Evolutionary conservation across 2,888 invertebrate genomes (phyloP).

Genomic region (Diarsia rubi): DNA sequence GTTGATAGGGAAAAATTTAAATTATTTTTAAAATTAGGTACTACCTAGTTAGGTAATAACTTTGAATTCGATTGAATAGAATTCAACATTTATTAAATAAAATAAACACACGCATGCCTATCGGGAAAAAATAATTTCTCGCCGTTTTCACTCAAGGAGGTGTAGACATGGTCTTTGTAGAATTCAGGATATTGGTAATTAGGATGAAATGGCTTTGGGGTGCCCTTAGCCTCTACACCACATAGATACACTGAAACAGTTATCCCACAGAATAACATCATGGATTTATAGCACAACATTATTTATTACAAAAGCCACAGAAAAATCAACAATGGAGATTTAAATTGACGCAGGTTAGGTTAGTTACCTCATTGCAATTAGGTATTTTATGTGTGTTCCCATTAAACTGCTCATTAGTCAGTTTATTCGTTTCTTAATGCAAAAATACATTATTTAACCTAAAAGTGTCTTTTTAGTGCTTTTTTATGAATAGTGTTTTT

Average conservation of each 20-base stretch:
- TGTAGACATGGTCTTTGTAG: constrained; percentile 73
- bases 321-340: constrained; percentile 3
- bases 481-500: not conserved
- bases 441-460: constrained; percentile 6
- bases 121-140: constrained; percentile 73
- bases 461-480: not conserved
- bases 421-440: constrained; percentile 24
- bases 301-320: constrained; percentile 1
- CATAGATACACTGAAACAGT: not conserved
- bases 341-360: constrained; percentile 6
- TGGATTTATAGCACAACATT: constrained; percentile 32
- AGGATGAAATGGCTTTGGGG: constrained; percentile 3
- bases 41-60: too few relatives aligned
- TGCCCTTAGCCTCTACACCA: not conserved
- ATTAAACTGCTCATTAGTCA: constrained; percentile 35
- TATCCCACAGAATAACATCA: constrained; percentile 31
- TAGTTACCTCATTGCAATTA: not conserved
- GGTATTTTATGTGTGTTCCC: constrained; percentile 3
- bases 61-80: too few relatives aligned
- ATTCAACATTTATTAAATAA: not conserved
- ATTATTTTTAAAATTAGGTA: too few relatives aligned
- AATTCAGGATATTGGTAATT: constrained; percentile 65
- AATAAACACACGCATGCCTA: constrained; percentile 75
- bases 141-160: constrained; percentile 71
- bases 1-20: too few relatives aligned